Base-by-base conservation (phyloP, 2,888 invertebrate species). In the Prosapia bicincta region DNA sequence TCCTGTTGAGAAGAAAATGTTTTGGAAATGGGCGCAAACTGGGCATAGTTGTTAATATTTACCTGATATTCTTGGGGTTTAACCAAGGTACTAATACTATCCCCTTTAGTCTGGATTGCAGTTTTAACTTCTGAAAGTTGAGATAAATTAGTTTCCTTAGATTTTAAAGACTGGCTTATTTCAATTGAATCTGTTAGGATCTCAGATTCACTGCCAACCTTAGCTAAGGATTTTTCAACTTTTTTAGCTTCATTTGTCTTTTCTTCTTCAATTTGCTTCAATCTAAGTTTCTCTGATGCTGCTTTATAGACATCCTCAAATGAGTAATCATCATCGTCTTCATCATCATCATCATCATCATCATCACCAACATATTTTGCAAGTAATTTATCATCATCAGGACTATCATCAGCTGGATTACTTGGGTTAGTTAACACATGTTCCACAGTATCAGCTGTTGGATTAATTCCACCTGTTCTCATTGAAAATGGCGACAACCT, bases 271-370 rank as follows among this genome's bases (percentile, higher is more conserved):
- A 65, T 23, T 23, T 69, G 74, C 25, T 74, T 74, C 24, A 69
- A 66, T 23, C 43, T 38, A 3, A 93, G 90, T 82, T 93, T 93
- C 81, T 90, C 90, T 0, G 90, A 91, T 0, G 91, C 93, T 0
- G 92, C 92, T 83, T 92, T 90, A 81, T 93, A 92, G 66, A 93
- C 92, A 83, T 95, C 95, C 80, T 94, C 93, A 78, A 92, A 93
- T n/a, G 91, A 90, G 81, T 95, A 95, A 82, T 94, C 94, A 81
- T 94, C 94, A 76, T 91, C 91, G 76, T 92, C 93, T 79, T 90
- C 88, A 72, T 89, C 90, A 0, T 79, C 77, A 20, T 79, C 79
- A 24, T 74, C 74, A 54, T 70, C 66, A 66, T 75, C 76, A 32
- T 26, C 30, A 30, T 30, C 30, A 7, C 7, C 13, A n/a, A 38